Base-by-base conservation (phyloP, 1,140 invertebrate genomes). In the Eufriesea mexicana region DNA sequence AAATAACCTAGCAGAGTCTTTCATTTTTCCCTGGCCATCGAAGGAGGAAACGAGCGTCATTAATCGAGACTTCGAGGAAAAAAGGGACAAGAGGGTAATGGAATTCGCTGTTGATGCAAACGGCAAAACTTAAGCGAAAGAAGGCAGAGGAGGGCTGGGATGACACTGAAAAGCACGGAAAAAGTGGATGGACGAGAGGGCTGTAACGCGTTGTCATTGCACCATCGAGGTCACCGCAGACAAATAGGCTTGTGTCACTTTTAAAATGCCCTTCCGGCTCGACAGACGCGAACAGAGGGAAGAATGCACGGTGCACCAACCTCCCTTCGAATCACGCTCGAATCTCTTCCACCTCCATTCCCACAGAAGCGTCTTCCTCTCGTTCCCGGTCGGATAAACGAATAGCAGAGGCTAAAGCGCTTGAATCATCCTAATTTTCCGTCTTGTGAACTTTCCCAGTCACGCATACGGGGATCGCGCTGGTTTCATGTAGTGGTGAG, bases 391-490 rank as follows among this genome's bases (percentile, higher is more conserved):
- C 73, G 70, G 79, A 61, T 66, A 70, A 88, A 88, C 66, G 79
- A 83, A 85, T 83, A 42, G 66, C 49, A n/a, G 25, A 16, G 51
- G 28, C 9, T 61, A 18, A 20, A 85, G 67, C 54, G 83, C 75
- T 87, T 76, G 84, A 88, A 89, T 89, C 79, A 80, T 89, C 79
- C 47, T 83, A 84, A 88, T 88, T 88, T 79, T 74, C 86, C 45
- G 70, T 80, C 78, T 68, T 84, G 25, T 14, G 55, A 64, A 54
- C 35, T 55, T 23, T 1, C 66, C 25, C 35, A 49, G 51, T 66
- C 79, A n/a, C 49, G 74, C 75, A 59, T 82, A 67, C 61, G 72
- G 18, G 62, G 51, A 67, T 81, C 61, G 20, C 72, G 16, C 45
- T 35, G 42, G 9, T 20, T 6, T 25, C 47, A 25, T 54, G 23